Percentiles rank a stretch among this genome's conserved stretches.
phyloP scores from a whole-genome alignment of 2,888 invertebrate genomes.

The Petrophora chlorosata region DNA sequence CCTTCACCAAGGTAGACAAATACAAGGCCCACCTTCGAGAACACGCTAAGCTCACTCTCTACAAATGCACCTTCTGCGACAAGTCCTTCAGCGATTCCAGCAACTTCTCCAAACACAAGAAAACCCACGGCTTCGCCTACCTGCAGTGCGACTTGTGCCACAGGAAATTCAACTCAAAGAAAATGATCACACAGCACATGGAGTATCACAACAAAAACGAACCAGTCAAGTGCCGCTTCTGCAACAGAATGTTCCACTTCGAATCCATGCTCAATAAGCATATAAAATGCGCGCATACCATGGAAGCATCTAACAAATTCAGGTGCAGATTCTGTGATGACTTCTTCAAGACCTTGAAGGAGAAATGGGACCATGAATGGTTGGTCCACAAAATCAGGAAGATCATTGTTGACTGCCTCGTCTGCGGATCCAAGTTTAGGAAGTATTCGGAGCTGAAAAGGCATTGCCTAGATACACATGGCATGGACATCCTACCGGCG shows the following conservation, averaged over 20 bases:
- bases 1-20: constrained; percentile 68
- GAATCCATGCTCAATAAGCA: constrained; percentile 76
- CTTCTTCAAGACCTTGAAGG: constrained; percentile 61
- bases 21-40: constrained; percentile 76
- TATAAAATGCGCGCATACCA: constrained; percentile 60
- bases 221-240: constrained; percentile 61
- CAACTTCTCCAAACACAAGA: constrained; percentile 80
- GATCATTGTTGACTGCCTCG: constrained; percentile 65
- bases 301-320: constrained; percentile 47
- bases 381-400: constrained; percentile 69
- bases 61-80: constrained; percentile 76
- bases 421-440: constrained; percentile 69
- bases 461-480: constrained; percentile 58
- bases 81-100: constrained; percentile 79
- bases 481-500: constrained; percentile 58
- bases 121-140: constrained; percentile 67
- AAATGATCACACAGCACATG: constrained; percentile 74
- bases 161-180: constrained; percentile 77
- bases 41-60: constrained; percentile 75
- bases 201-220: constrained; percentile 67
- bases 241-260: constrained; percentile 67
- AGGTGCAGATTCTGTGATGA: constrained; percentile 65
- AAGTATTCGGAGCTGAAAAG: constrained; percentile 71
- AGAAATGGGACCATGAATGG: constrained; percentile 81
- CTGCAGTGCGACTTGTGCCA: constrained; percentile 76